Base-by-base conservation (phyloP, 1,140 invertebrate species). In the Bathynomus jamesi region DNA sequence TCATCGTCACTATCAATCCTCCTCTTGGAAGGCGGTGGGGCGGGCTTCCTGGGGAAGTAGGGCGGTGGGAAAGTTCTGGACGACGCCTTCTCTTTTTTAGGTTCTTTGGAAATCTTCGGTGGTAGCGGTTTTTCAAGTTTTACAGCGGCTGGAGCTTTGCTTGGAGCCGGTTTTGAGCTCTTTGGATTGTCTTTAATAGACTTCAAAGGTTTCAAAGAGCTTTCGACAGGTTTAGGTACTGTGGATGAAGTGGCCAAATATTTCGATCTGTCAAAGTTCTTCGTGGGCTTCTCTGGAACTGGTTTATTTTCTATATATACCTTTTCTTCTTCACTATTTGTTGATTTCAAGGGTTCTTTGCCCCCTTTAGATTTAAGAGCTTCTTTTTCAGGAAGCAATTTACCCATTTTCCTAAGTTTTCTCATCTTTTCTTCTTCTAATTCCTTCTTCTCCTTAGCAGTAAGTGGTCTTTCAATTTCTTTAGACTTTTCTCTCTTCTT, bases 261-360 rank as follows among this genome's bases (percentile, higher is more conserved):
- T 40, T 17, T 40, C 17, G 32, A 8, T 17, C 17, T 40, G 17
- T 40, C 32, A 7, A 40, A 40, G 17, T 40, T 40, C 17, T 40
- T 40, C 32, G 7, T 40, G 17, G 32, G 32, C 17, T 7, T 17
- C 17, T 40, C 32, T 40, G 32, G 32, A 40, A 40, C 32, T 40
- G 17, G 7, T 40, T 40, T 40, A 7, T 40, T 17, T 40, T 40
- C 32, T 40, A 8, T 40, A 8, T 81, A 79, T 79, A 87, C 87
- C 64, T 71, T 81, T 78, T 73, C 88, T 88, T 53, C 85, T 83
- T 78, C 88, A 86, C 28, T 79, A 27, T 91, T 81, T 0, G 91
- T 91, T 80, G 92, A 90, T 81, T 87, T 85, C 76, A 92, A 90
- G 80, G 93, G 93, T 79, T 91, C 85, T 74, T 90, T 88, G 7